Conservation (phyloP, 2,113 vertebrate species). For the Etia nguti region DNA sequence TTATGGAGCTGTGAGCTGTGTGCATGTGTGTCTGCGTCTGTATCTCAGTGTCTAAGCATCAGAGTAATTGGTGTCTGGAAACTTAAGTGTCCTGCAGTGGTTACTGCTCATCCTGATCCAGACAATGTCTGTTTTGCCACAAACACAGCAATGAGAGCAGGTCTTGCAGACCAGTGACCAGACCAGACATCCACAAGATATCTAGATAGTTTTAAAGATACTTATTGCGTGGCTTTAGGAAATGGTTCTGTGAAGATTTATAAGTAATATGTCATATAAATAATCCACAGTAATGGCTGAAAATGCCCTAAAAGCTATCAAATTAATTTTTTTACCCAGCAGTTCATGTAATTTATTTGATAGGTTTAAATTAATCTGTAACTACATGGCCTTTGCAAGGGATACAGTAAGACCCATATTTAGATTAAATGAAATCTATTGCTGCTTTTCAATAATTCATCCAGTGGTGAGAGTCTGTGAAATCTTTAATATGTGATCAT, state of each 20-base stretch:
- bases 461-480: not conserved
- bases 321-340: not conserved
- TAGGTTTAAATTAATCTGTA: not conserved
- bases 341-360: not conserved
- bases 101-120: not conserved
- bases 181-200: not conserved
- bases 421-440: not conserved
- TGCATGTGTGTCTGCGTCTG: not conserved
- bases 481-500: not conserved
- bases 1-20: not conserved
- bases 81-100: not conserved
- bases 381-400: not conserved
- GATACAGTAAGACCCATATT: not conserved
- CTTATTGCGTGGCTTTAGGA: not conserved
- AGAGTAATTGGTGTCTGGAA: conserved; percentile 25
- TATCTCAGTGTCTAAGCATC: not conserved
- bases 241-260: not conserved
- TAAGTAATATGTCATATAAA: not conserved
- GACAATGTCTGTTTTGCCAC: not conserved
- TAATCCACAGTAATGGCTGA: not conserved
- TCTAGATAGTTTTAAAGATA: not conserved
- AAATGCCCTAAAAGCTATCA: not conserved
- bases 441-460: not conserved
- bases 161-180: not conserved
- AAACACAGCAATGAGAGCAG: not conserved